Evolutionary conservation across 2,888 invertebrate genomes (phyloP).

Genomic region (Boloria selene): DNA sequence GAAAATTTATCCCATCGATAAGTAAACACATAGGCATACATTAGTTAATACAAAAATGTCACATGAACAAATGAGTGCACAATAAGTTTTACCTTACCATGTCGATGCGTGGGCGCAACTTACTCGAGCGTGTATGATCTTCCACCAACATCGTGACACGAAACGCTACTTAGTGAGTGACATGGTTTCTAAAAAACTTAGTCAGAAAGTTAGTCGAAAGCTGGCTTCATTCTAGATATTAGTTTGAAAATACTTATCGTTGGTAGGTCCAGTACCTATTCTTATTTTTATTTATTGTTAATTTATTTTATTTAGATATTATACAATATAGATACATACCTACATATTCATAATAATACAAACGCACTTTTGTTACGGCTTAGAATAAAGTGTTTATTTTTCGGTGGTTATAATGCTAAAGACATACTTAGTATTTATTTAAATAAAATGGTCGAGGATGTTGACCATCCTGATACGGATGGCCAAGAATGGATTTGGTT

Average conservation of each 20-base stretch:
- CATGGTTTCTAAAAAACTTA: slow-evolving; percentile 12
- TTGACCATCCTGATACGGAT: too few species aligned
- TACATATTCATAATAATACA: too few species aligned
- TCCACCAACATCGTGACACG: slow-evolving; percentile 19
- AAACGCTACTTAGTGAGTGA: slow-evolving; percentile 23
- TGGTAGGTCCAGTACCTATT: too few species aligned
- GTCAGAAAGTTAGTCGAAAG: neutral
- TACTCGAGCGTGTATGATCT: slow-evolving; percentile 37
- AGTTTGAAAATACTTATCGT: neutral
- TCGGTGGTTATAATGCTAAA: too few species aligned
- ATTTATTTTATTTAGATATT: too few species aligned
- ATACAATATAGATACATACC: too few species aligned
- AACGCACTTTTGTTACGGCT: too few species aligned
- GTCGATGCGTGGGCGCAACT: slow-evolving; percentile 29
- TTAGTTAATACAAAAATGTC: slow-evolving; percentile 30
- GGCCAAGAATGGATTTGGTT: too few species aligned
- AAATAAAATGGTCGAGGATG: too few species aligned
- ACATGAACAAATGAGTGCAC: slow-evolving; percentile 51
- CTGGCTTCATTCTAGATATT: neutral
- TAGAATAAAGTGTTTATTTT: too few species aligned
- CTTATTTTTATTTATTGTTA: too few species aligned
- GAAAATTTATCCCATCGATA: neutral
- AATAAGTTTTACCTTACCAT: slow-evolving; percentile 58
- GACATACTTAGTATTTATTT: too few species aligned
- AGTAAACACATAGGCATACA: neutral